Evolutionary conservation across 2,888 invertebrate species (phyloP), one percentile per base, ranked within the genome.

Genomic region (Ernsta delagoae): DNA sequence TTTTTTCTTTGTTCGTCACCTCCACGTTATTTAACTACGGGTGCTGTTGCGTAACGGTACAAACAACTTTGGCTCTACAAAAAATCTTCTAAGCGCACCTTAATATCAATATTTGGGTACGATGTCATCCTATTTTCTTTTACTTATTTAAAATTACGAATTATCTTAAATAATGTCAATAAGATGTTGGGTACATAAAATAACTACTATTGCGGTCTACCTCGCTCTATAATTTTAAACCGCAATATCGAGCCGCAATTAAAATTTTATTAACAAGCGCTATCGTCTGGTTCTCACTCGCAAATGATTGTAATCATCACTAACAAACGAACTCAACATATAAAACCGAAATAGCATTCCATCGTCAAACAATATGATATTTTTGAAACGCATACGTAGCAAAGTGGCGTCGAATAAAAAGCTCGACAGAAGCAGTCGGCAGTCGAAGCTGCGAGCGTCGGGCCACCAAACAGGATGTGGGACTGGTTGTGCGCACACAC

Each of bases 401-500:
- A 57, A 54, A 83, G 82, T 77, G 84, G 87, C 87, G 89, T 85
- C 84, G 89, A 92, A 90, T 92, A 92, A 93, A 92, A 93, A 93
- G 92, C 92, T 92, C 86, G 73, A 83, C 83, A 86, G 86, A 84
- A 85, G 87, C 84, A 83, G 82, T 80, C 86, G 85, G 87, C 84
- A 83, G 82, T 80, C 86, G 85, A 87, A 87, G 91, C 86, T 87
- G 89, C 79, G 79, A 86, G 84, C 87, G 86, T 78, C 86, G 87
- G 84, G 85, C 87, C 87, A 85, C 87, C 89, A 90, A 93, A 93
- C 93, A 93, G 93, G 93, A 93, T 93, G 93, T 93, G 88, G 84
- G 92, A 93, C 93, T 93, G 93, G 93, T 93, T 90, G 83, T 81
- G 82, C 87, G 83, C 90, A 86, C 89, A 84, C 79, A 79, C 73